Conservation (phyloP, 2,797 vertebrate genomes). For the Gambusia yucatana region DNA sequence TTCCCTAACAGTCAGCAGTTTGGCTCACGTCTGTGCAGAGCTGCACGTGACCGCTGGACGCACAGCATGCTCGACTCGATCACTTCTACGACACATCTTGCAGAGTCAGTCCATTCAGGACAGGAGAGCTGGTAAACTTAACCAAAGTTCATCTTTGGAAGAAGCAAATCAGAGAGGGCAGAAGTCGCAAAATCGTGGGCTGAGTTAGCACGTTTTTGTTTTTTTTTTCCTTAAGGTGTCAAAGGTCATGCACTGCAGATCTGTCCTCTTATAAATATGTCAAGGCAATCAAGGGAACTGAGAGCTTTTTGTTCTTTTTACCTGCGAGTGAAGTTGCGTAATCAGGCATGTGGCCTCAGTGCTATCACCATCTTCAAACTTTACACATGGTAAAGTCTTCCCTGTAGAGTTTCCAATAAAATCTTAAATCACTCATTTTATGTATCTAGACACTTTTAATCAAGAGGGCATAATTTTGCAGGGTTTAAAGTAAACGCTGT, state of each 20-base stretch:
- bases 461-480: neutral
- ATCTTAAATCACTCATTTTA: neutral
- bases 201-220: slow-evolving; percentile 13
- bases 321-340: slow-evolving; percentile 38
- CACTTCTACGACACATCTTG: neutral
- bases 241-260: slow-evolving; percentile 38
- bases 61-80: slow-evolving; percentile 22
- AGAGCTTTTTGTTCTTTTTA: slow-evolving; percentile 36
- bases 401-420: too few species aligned
- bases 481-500: neutral
- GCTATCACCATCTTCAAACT: neutral
- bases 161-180: neutral
- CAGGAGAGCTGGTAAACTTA: neutral
- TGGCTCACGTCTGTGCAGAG: neutral
- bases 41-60: slow-evolving; percentile 13
- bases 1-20: slow-evolving; percentile 78
- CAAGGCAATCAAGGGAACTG: slow-evolving; percentile 8
- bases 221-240: neutral
- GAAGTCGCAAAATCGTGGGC: neutral
- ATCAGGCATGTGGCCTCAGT: neutral
- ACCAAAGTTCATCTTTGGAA: neutral
- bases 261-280: slow-evolving; percentile 47
- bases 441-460: too few species aligned
- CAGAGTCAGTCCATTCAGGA: neutral
- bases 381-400: neutral